Conservation (phyloP, 1,140 invertebrate species). For the Drosophila albomicans region DNA sequence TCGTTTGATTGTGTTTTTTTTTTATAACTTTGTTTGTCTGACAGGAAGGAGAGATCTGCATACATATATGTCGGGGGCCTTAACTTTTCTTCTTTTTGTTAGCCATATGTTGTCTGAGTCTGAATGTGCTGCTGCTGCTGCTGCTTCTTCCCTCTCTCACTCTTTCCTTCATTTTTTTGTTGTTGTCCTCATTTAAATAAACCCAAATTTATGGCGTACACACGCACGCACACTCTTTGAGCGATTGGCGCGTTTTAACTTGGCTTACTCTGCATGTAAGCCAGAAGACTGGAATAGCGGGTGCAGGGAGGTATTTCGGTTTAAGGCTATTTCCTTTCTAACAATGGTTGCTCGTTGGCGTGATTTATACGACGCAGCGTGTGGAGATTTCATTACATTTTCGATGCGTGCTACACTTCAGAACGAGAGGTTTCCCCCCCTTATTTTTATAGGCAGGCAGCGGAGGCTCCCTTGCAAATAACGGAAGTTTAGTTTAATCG, state of each 20-base stretch:
- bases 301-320: slow-evolving; percentile 16
- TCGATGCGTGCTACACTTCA: slow-evolving; percentile 38
- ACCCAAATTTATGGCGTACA: slow-evolving; percentile 67
- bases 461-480: slow-evolving; percentile 16
- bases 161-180: slow-evolving; percentile 18
- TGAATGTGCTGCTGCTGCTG: neutral
- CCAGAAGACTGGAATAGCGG: neutral
- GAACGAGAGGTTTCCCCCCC: slow-evolving; percentile 3
- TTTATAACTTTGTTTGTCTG: slow-evolving; percentile 29
- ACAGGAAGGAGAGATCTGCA: neutral
- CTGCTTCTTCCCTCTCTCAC: neutral
- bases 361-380: slow-evolving; percentile 69
- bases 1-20: slow-evolving; percentile 38
- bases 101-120: slow-evolving; percentile 62
- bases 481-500: slow-evolving; percentile 80
- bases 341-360: slow-evolving; percentile 67
- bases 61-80: slow-evolving; percentile 1
- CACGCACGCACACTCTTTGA: slow-evolving; percentile 52
- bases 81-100: slow-evolving; percentile 52
- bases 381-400: slow-evolving; percentile 73
- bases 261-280: slow-evolving; percentile 35
- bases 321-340: slow-evolving; percentile 70
- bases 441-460: slow-evolving; percentile 49
- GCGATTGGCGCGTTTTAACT: slow-evolving; percentile 62
- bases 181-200: slow-evolving; percentile 74